A percentile compares a stretch with the other conserved stretches of the same genome.
Conservation (phyloP, 2,888 invertebrate genomes). For the Dynastes tityus region DNA sequence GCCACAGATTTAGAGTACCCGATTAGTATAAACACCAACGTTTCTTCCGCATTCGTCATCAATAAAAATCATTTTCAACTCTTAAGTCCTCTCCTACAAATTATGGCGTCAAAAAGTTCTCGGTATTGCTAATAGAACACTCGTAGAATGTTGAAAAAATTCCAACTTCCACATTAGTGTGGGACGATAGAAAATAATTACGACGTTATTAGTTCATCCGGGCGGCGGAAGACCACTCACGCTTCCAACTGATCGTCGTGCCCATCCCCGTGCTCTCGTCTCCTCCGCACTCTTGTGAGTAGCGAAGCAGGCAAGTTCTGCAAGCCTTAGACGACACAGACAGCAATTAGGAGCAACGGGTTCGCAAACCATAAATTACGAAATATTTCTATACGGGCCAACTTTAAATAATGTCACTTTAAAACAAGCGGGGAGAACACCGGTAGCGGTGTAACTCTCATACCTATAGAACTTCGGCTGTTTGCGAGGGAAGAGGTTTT, state of each 20-base stretch:
- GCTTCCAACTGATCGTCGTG: conserved; percentile 26
- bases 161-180: conserved; percentile 1
- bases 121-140: background rate
- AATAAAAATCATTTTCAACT: too few relatives aligned
- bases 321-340: conserved; percentile 53
- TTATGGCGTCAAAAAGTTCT: background rate
- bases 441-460: background rate
- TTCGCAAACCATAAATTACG: conserved; percentile 67
- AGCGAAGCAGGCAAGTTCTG: conserved; percentile 9
- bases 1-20: too few relatives aligned
- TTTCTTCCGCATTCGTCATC: too few relatives aligned
- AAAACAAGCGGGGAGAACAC: conserved; percentile 52
- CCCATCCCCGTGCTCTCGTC: conserved; percentile 25
- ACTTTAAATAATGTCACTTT: conserved; percentile 67
- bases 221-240: background rate
- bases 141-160: background rate
- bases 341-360: conserved; percentile 68
- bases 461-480: background rate
- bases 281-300: background rate
- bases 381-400: conserved; percentile 67
- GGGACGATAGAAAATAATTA: conserved; percentile 28
- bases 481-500: background rate
- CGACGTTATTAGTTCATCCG: conserved; percentile 12
- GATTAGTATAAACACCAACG: too few relatives aligned
- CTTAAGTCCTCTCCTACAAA: background rate